Evolutionary conservation across 2,797 vertebrate species (phyloP), one percentile per base, ranked within the genome.

Genomic region (Enteromius viviparus): DNA sequence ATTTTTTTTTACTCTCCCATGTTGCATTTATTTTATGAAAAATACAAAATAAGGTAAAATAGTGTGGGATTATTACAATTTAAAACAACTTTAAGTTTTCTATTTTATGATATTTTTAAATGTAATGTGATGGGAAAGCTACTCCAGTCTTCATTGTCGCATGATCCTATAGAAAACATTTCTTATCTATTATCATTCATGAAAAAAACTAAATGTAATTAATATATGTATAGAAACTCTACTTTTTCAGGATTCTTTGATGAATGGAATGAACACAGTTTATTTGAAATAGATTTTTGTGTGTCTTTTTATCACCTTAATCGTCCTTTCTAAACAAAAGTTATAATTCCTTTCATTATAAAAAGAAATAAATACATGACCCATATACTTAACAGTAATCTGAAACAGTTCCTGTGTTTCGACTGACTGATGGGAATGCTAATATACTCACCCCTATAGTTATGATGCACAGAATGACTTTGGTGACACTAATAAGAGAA

Each of bases 371-470:
- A 45, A 45, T 45, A 45, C n/a, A 53, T 21, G 17, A 53, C 10
- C 9, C 10, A 1, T 7, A 29, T 9, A 21, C 32, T 11, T 55
- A 6, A 29, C 58, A 26, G 58, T 60, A 60, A 60, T 60, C 4
- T 26, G 26, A 26, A 62, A 62, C 14, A 4, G 5, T 6, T 60
- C 58, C 58, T 29, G 1, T 29, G 1, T 69, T 55, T 62, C 3
- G 23, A 53, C 26, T 32, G 11, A 40, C 21, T 7, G 11, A n/a
- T 23, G 7, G 12, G 34, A 11, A 4, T 26, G 45, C 12, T 53
- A 42, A 47, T 58, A 55, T 83, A 85, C 87, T 88, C 37, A 88
- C 87, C 75, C n/a, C 62, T n/a, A 86, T 45, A 49, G 40, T 6
- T 72, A 72, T 4, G 12, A 70, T 60, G 51, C 75, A 87, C 37